Conservation (phyloP, 1,140 invertebrate genomes). For the Uloborus diversus region DNA sequence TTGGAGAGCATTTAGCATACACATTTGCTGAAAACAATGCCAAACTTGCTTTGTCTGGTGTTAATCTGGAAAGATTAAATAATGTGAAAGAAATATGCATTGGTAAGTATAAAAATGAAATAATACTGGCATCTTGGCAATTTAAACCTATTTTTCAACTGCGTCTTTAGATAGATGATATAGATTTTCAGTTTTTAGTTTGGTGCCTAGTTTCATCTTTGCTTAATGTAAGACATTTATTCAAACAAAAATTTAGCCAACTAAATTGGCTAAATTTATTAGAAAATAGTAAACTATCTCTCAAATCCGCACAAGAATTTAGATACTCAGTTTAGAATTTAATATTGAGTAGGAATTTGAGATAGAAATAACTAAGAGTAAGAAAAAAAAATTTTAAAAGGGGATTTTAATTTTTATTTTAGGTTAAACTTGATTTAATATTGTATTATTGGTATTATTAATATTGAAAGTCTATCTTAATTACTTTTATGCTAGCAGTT, state of each 20-base stretch:
- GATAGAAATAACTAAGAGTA: neutral
- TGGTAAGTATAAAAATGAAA: slow-evolving; percentile 66
- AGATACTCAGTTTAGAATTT: too few relatives aligned
- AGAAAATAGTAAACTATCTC: too few relatives aligned
- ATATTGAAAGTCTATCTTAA: too few relatives aligned
- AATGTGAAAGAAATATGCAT: slow-evolving; percentile 77
- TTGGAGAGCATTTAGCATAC: slow-evolving; percentile 81
- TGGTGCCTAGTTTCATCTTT: neutral
- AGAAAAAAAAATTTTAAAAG: neutral
- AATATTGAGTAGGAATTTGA: too few relatives aligned
- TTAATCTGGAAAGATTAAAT: slow-evolving; percentile 75
- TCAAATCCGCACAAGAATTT: too few relatives aligned
- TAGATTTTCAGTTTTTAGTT: neutral
- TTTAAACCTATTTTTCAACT: slow-evolving; percentile 13
- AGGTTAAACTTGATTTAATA: too few relatives aligned
- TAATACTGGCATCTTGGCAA: too few relatives aligned
- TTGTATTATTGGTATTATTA: too few relatives aligned
- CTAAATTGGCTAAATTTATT: too few relatives aligned
- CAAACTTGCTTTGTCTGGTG: slow-evolving; percentile 78
- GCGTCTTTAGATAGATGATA: too few relatives aligned
- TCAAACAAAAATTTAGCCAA: neutral
- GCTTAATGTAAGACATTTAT: neutral
- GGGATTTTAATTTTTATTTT: neutral
- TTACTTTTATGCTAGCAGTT: too few relatives aligned
- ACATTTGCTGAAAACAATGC: slow-evolving; percentile 76